Conservation (phyloP, 2,113 vertebrate species). For the Noctilio leporinus region DNA sequence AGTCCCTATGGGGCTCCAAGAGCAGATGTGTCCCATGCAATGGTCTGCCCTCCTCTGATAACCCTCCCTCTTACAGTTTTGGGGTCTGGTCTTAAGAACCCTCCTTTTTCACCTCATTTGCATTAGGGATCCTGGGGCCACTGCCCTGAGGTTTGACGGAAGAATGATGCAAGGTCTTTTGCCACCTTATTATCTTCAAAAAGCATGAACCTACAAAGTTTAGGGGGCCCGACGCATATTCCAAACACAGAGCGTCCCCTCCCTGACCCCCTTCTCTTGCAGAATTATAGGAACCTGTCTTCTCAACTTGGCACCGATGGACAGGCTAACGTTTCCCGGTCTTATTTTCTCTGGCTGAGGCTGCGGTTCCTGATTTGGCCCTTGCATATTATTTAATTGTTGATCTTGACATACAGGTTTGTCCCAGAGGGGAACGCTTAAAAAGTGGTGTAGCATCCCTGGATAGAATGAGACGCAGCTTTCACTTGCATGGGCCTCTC, state of each 20-base stretch:
- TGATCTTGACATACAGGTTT: slow-evolving; percentile 56
- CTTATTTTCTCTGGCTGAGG: neutral
- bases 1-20: neutral
- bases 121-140: neutral
- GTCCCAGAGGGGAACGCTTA: slow-evolving; percentile 40
- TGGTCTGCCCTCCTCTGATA: neutral
- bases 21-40: neutral
- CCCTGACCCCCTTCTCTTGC: neutral
- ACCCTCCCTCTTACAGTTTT: neutral
- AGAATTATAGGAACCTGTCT: neutral
- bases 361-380: neutral
- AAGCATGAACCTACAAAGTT: neutral
- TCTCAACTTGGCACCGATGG: neutral
- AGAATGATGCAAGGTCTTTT: neutral
- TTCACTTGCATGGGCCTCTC: neutral
- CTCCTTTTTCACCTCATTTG: neutral
- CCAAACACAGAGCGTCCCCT: neutral
- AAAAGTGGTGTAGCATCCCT: neutral
- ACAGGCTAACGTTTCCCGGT: neutral
- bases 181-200: neutral
- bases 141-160: neutral
- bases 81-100: neutral
- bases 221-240: neutral
- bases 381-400: slow-evolving; percentile 53
- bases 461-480: neutral